phyloP scores from a whole-genome alignment of 2,113 vertebrate genomes.

The Coryphaenoides rupestris region DNA sequence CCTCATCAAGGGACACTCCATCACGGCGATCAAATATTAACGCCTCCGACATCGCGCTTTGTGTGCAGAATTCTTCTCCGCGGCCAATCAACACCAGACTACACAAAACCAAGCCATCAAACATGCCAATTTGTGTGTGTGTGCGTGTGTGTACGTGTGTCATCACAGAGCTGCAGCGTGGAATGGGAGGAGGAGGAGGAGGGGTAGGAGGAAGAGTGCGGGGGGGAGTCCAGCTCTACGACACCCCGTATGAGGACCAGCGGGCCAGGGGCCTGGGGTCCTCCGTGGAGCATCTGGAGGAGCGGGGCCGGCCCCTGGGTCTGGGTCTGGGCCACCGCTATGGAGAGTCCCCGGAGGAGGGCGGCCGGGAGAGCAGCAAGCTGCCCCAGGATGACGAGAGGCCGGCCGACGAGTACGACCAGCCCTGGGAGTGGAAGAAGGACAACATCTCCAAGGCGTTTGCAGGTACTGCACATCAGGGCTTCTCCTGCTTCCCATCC shows the following conservation, averaged over 20 bases:
- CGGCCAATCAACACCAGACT: too few species aligned
- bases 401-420: slow-evolving; percentile 93
- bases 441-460: slow-evolving; percentile 86
- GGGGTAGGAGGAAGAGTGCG: slow-evolving; percentile 41
- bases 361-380: slow-evolving; percentile 85
- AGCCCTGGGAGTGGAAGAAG: slow-evolving; percentile 97
- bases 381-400: slow-evolving; percentile 93
- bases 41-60: background rate
- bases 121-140: background rate
- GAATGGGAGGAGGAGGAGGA: slow-evolving; percentile 37
- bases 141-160: background rate
- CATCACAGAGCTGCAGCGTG: slow-evolving; percentile 67
- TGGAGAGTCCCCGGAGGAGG: slow-evolving; percentile 73
- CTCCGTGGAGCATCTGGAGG: background rate
- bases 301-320: slow-evolving; percentile 23
- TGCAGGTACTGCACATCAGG: slow-evolving; percentile 87
- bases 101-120: too few species aligned
- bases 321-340: slow-evolving; percentile 49
- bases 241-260: slow-evolving; percentile 87
- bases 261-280: slow-evolving; percentile 46
- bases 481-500: too few species aligned
- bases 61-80: too few species aligned
- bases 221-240: slow-evolving; percentile 83
- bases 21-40: slow-evolving; percentile 25
- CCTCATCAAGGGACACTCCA: slow-evolving; percentile 2